Evolutionary conservation across 1,140 invertebrate species (phyloP), one percentile per base, ranked within the genome.

Genomic region (Dendroctonus valens): DNA sequence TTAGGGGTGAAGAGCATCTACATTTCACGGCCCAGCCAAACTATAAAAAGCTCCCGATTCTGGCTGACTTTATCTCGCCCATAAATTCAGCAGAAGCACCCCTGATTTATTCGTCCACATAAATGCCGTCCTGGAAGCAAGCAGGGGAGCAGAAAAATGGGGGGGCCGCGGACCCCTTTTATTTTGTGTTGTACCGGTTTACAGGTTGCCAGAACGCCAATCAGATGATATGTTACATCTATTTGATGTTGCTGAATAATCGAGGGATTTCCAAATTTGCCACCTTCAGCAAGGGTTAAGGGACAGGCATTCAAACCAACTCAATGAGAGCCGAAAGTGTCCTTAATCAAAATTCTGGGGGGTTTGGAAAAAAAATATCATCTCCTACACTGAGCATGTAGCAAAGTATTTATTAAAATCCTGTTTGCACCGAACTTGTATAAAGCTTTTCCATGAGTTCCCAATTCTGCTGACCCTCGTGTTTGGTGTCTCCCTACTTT

Each of bases 11-110:
- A 73, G 70, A 75, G 76, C 75, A 77, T 78, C 76, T 78, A 77
- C 77, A 78, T 78, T 78, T 78, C 76, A 78, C 75, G 74, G 75
- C 73, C 72, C 72, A 67, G 73, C 72, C 72, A 69, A 73, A 73
- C 73, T 76, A 77, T 78, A 78, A 78, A 78, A 78, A 78, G 73
- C 77, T 72, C 71, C 71, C 73, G 74, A 75, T 77, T 76, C 73
- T 68, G 76, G 73, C 69, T 77, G 77, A 78, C 77, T 78, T 78
- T 78, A 78, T 78, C 77, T 78, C 66, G 71, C 72, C 76, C 70
- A 78, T 78, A 78, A 78, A 78, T 78, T 78, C 76, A 76, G 74
- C 77, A 78, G 77, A 77, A 78, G 76, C 77, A 72, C 75, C 73
- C 70, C 77, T 78, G 77, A 78, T 78, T 78, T 78, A 78, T 78